Percentiles rank a stretch among this genome's conserved stretches.
Conservation (phyloP, 2,113 vertebrate genomes). For the Leptobrachium ailaonicum region DNA sequence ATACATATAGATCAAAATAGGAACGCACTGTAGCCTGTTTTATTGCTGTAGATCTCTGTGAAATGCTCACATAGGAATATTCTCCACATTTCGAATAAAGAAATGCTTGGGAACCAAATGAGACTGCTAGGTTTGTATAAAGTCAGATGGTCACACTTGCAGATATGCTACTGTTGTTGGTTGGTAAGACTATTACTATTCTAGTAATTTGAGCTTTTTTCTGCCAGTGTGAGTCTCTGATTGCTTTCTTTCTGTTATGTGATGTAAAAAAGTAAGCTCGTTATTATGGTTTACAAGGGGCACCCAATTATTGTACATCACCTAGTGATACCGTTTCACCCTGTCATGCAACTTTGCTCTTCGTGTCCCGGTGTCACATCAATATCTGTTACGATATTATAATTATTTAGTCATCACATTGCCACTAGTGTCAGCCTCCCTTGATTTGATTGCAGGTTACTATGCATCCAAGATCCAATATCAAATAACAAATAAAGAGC, state of each 20-base stretch:
- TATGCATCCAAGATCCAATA: background rate
- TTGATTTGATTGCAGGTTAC: background rate
- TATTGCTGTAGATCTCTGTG: too few relatives aligned
- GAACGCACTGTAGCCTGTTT: too few relatives aligned
- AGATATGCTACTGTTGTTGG: too few relatives aligned
- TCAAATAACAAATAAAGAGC: background rate
- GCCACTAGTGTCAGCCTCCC: background rate
- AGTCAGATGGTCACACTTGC: too few relatives aligned
- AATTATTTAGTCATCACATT: background rate
- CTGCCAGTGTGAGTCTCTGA: background rate
- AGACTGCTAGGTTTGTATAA: too few relatives aligned
- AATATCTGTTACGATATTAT: background rate
- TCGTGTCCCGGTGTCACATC: background rate
- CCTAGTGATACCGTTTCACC: background rate
- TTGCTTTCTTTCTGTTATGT: background rate
- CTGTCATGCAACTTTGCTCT: background rate
- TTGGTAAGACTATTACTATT: too few relatives aligned
- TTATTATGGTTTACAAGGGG: constrained; percentile 10
- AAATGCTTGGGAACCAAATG: too few relatives aligned
- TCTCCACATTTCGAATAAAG: too few relatives aligned
- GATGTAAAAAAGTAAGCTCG: background rate
- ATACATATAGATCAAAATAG: too few relatives aligned
- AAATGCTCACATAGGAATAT: too few relatives aligned
- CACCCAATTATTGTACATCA: constrained; percentile 18
- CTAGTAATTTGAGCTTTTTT: background rate